Percentiles rank a stretch among this genome's conserved stretches.
Evolutionary conservation across 53 echinoderm and acorn worm species (phyloP).

Genomic region (Zoroaster sp.): DNA sequence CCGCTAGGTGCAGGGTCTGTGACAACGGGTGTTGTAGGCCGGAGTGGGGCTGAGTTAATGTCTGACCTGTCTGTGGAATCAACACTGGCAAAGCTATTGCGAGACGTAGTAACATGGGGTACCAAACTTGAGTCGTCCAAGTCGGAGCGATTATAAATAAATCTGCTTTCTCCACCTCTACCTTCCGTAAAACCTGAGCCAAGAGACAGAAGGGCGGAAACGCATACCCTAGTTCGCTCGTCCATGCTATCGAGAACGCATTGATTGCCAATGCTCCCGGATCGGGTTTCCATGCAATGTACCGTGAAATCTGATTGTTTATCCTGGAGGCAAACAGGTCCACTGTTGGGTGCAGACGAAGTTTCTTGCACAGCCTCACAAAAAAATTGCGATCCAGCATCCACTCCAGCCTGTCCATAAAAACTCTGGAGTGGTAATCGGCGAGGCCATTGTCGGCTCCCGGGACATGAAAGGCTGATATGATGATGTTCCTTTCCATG

Average conservation of each 20-base stretch:
- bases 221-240: constrained; percentile 42
- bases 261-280: constrained; percentile 62
- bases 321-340: constrained; percentile 68
- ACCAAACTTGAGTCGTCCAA: constrained; percentile 60
- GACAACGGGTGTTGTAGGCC: constrained; percentile 26
- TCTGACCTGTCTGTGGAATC: constrained; percentile 10
- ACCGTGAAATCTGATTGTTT: constrained; percentile 51
- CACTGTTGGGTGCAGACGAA: constrained; percentile 33
- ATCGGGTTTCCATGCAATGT: constrained; percentile 69
- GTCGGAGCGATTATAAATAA: constrained; percentile 45
- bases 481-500: constrained; percentile 50
- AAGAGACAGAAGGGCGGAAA: constrained; percentile 67
- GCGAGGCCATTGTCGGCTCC: too few relatives aligned
- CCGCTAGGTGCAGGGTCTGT: constrained; percentile 26
- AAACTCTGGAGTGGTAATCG: too few relatives aligned
- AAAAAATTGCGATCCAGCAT: constrained; percentile 47
- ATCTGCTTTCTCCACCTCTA: constrained; percentile 29
- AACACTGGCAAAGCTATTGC: constrained; percentile 48
- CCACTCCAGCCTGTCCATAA: constrained; percentile 68
- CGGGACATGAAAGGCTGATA: constrained; percentile 66
- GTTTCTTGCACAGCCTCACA: background rate
- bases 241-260: constrained; percentile 64
- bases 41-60: constrained; percentile 31
- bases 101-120: constrained; percentile 47
- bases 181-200: constrained; percentile 27